phyloP scores from a whole-genome alignment of 2,888 invertebrate species.

The Aporophyla nigra region DNA sequence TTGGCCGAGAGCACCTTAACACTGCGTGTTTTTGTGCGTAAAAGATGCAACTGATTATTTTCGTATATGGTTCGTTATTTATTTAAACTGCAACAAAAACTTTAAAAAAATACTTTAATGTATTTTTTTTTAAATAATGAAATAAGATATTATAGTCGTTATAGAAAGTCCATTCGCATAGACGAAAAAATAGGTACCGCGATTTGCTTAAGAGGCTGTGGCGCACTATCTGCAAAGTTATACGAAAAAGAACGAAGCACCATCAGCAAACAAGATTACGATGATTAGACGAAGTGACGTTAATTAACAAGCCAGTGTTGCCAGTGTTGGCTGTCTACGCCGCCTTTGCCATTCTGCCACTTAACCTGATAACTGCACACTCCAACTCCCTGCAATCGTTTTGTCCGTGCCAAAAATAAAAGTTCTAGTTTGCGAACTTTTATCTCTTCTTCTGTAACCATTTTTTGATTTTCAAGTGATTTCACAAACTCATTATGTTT shows the following conservation, averaged over 20 bases:
- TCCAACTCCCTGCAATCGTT: background rate
- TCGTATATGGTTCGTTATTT: background rate
- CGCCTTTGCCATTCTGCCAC: slow-evolving; percentile 25
- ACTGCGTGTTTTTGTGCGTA: no score
- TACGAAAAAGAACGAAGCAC: slow-evolving; percentile 11
- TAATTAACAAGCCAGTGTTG: slow-evolving; percentile 21
- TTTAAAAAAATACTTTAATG: background rate
- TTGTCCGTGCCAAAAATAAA: slow-evolving; percentile 8
- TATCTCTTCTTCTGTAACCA: slow-evolving; percentile 15
- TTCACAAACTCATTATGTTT: background rate
- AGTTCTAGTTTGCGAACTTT: slow-evolving; percentile 1
- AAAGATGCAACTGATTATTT: no score
- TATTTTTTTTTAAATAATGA: background rate
- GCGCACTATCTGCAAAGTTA: background rate
- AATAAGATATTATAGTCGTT: background rate
- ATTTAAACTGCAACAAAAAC: background rate
- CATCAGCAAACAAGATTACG: slow-evolving; percentile 13
- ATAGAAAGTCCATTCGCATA: no score
- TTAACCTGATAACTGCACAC: slow-evolving; percentile 14
- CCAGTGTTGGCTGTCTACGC: slow-evolving; percentile 8
- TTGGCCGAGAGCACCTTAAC: no score
- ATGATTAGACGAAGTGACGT: slow-evolving; percentile 1
- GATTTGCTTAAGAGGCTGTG: background rate
- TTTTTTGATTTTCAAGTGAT: slow-evolving; percentile 8
- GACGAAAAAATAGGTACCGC: background rate